Evolutionary conservation across 2,113 vertebrate species (phyloP).

Genomic region (Solea solea): DNA sequence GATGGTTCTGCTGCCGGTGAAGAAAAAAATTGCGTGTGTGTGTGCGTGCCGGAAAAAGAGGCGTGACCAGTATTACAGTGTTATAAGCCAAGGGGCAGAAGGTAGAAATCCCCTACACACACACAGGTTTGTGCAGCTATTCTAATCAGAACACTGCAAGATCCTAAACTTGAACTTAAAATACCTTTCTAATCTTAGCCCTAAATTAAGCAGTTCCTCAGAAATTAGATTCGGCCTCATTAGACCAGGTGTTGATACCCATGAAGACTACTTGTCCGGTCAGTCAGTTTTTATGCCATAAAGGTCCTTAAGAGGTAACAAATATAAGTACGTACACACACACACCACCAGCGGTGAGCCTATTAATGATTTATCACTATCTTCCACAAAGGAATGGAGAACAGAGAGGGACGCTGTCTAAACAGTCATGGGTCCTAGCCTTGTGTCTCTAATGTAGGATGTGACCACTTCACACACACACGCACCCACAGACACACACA

Average conservation of each 20-base stretch:
- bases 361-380: constrained; percentile 75
- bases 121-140: neutral
- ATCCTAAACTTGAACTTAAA: too few relatives aligned
- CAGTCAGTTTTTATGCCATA: too few relatives aligned
- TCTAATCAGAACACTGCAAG: too few relatives aligned
- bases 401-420: constrained; percentile 48
- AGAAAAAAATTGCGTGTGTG: constrained; percentile 57
- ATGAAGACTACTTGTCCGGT: too few relatives aligned
- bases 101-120: constrained; percentile 56
- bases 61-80: constrained; percentile 68
- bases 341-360: constrained; percentile 22
- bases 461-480: constrained; percentile 33
- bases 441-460: constrained; percentile 49
- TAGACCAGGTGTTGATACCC: too few relatives aligned
- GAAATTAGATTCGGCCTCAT: too few relatives aligned
- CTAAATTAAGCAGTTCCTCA: too few relatives aligned
- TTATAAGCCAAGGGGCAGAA: constrained; percentile 69
- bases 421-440: constrained; percentile 59
- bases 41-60: constrained; percentile 9
- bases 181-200: too few relatives aligned
- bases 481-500: neutral
- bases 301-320: too few relatives aligned
- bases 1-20: constrained; percentile 72
- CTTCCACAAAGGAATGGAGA: constrained; percentile 64
- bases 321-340: constrained; percentile 4